phyloP scores from a whole-genome alignment of 2,113 vertebrate genomes.

The Cebus imitator region DNA sequence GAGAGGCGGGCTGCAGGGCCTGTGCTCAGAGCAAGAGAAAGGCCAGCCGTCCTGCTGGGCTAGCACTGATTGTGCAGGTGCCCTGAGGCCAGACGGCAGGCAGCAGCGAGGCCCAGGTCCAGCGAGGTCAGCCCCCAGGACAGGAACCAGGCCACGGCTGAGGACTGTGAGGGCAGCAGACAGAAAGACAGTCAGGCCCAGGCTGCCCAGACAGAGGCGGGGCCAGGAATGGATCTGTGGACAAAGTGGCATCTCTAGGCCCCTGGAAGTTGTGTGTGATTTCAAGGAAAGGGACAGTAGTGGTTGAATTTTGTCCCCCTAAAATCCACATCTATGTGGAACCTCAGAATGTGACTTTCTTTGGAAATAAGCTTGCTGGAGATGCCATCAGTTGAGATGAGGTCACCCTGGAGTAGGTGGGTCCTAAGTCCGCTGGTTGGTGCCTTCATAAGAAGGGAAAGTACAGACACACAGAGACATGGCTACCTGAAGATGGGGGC shows the following conservation, averaged over 20 bases:
- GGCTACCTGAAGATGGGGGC: accelerated
- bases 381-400: neutral
- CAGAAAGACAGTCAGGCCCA: accelerated
- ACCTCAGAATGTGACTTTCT: neutral
- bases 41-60: neutral
- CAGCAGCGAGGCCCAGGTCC: too few species aligned
- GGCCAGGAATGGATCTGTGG: accelerated
- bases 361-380: neutral
- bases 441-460: neutral
- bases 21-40: neutral
- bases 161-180: neutral
- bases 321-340: too few species aligned
- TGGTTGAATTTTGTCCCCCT: too few species aligned
- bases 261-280: neutral
- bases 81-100: accelerated
- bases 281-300: neutral
- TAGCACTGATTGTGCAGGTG: neutral
- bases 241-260: accelerated
- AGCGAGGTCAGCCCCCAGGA: neutral
- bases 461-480: neutral
- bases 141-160: neutral
- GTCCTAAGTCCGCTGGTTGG: accelerated
- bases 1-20: neutral
- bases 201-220: too few species aligned
- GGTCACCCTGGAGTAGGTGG: accelerated